These are phyloP conservation scores for Crenichthys baileyi DNA, from an alignment of 2,797 vertebrate species.

Conservation along the genomic window DNA sequence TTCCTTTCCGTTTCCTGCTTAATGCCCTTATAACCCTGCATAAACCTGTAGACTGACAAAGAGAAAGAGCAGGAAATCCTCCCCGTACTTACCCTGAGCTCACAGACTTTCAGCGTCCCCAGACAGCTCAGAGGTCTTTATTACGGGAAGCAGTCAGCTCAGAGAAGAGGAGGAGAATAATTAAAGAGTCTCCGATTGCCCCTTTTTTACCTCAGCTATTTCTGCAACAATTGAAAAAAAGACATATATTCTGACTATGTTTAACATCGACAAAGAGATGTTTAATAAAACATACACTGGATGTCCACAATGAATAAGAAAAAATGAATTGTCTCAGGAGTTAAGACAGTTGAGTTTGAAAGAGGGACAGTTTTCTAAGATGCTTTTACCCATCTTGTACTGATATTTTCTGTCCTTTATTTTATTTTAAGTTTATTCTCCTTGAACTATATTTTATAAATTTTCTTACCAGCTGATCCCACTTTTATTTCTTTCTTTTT, in stretches of 20 bases:
- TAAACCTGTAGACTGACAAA: constrained; percentile 70
- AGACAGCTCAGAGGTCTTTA: constrained; percentile 73
- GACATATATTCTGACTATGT: not conserved
- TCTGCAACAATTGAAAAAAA: constrained; percentile 5
- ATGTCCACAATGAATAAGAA: no score
- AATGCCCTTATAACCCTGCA: constrained; percentile 68
- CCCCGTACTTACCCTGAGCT: constrained; percentile 69
- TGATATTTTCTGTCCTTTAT: no score
- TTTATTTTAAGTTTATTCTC: no score
- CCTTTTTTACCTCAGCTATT: constrained; percentile 34
- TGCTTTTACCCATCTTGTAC: no score
- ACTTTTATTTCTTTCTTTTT: no score
- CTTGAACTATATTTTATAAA: no score
- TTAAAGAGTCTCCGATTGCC: constrained; percentile 37
- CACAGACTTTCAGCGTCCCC: constrained; percentile 67
- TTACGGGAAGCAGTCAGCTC: constrained; percentile 55
- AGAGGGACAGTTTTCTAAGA: no score
- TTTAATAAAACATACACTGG: no score
- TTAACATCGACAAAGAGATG: no score
- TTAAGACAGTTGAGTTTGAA: not conserved
- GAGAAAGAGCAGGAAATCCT: constrained; percentile 69
- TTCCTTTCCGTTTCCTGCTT: constrained; percentile 51
- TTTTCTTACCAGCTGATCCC: no score
- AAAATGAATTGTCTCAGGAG: no score
- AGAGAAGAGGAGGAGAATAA: constrained; percentile 40